phyloP scores from a whole-genome alignment of 1,140 invertebrate species.

The Zophobas atratus region DNA sequence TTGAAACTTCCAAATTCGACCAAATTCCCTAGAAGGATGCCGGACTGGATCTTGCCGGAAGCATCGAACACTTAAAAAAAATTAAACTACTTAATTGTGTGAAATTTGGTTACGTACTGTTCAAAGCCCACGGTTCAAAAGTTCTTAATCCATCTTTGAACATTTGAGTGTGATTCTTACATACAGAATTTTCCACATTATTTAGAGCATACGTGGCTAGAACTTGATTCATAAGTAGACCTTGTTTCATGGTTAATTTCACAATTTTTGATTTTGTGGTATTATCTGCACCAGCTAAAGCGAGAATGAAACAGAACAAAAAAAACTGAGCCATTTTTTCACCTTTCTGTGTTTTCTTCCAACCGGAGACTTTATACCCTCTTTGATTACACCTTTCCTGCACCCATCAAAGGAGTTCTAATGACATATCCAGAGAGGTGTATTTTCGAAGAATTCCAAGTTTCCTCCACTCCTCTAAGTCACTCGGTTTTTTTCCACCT shows the following conservation, averaged over 20 bases:
- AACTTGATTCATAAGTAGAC: slow-evolving; percentile 61
- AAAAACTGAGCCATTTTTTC: slow-evolving; percentile 9
- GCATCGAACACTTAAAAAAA: slow-evolving; percentile 61
- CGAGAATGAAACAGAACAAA: not conserved
- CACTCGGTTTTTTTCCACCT: slow-evolving; percentile 9
- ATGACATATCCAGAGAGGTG: slow-evolving; percentile 7
- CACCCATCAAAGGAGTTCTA: slow-evolving; percentile 20
- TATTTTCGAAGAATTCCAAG: slow-evolving; percentile 29
- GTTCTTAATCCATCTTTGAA: slow-evolving; percentile 57
- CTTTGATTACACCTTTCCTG: slow-evolving; percentile 11
- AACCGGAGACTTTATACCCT: slow-evolving; percentile 1
- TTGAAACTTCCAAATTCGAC: slow-evolving; percentile 59
- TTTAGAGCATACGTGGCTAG: slow-evolving; percentile 54
- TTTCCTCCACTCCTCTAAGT: not conserved
- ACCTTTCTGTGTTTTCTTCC: not conserved
- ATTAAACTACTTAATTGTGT: slow-evolving; percentile 5
- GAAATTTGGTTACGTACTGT: slow-evolving; percentile 52
- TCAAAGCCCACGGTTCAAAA: slow-evolving; percentile 61
- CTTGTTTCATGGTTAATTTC: slow-evolving; percentile 60
- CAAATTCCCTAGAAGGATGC: slow-evolving; percentile 57
- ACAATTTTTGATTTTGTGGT: slow-evolving; percentile 34
- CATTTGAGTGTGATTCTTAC: slow-evolving; percentile 55
- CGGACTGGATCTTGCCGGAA: slow-evolving; percentile 61
- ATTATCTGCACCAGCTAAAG: not conserved
- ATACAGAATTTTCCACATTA: slow-evolving; percentile 54